Evolutionary conservation across 1,140 invertebrate species (phyloP).

Genomic region (Acyrthosiphon pisum): DNA sequence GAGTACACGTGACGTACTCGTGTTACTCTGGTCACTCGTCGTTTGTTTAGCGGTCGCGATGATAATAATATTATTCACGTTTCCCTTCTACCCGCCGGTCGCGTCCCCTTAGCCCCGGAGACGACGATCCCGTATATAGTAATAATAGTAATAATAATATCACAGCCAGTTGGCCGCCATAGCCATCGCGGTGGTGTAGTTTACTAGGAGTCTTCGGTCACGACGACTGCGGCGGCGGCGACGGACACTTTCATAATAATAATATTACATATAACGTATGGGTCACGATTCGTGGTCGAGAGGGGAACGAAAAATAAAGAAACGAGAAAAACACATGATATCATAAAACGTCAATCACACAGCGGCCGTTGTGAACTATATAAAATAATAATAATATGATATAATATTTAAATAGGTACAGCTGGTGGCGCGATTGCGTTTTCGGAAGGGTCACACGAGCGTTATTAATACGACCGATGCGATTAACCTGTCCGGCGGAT

Average conservation of each 20-base stretch:
- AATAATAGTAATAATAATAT: neutral
- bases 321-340: neutral
- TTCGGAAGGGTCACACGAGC: neutral
- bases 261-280: neutral
- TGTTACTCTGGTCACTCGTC: neutral
- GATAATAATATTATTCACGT: neutral
- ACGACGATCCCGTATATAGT: neutral
- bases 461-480: conserved; percentile 12
- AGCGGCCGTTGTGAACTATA: neutral
- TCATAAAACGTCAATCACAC: conserved; percentile 27
- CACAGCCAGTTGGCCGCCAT: neutral
- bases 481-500: conserved; percentile 18
- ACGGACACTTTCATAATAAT: conserved; percentile 29
- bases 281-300: conserved; percentile 14
- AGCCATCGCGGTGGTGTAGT: neutral
- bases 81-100: neutral
- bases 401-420: neutral
- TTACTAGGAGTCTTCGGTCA: conserved; percentile 38
- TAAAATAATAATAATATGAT: neutral
- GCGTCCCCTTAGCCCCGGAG: neutral
- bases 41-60: neutral
- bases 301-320: neutral
- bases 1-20: neutral
- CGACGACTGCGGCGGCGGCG: neutral
- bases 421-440: neutral